These are phyloP conservation scores for Coregonus sp. DNA, from an alignment of 2,797 vertebrate species.

Conservation along the genomic window DNA sequence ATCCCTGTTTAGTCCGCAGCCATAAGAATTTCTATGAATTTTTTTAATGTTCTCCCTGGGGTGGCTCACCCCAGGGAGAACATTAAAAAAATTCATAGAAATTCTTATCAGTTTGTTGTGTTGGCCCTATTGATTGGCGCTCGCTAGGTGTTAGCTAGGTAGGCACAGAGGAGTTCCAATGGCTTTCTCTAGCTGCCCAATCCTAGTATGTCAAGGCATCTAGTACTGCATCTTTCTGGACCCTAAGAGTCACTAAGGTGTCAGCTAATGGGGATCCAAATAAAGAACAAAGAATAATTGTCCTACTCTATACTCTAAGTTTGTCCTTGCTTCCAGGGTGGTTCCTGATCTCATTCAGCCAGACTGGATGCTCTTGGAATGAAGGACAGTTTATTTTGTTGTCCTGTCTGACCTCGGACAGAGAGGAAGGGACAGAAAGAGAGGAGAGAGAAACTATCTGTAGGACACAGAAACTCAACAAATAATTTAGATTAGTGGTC, in stretches of 20 bases:
- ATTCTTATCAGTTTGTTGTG: slow-evolving; percentile 64
- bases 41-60: slow-evolving; percentile 60
- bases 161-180: slow-evolving; percentile 27
- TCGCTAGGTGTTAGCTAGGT: slow-evolving; percentile 2
- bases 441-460: slow-evolving; percentile 59
- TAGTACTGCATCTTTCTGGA: slow-evolving; percentile 13
- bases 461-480: slow-evolving; percentile 52
- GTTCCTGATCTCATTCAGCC: too few species aligned
- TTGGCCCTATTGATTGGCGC: slow-evolving; percentile 60
- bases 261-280: not conserved
- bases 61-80: slow-evolving; percentile 54
- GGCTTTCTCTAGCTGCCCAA: slow-evolving; percentile 47
- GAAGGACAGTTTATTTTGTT: slow-evolving; percentile 5
- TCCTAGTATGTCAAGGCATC: slow-evolving; percentile 40
- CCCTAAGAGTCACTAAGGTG: not conserved
- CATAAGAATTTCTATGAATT: slow-evolving; percentile 74
- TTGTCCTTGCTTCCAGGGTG: not conserved
- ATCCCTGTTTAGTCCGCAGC: slow-evolving; percentile 60
- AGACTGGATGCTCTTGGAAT: too few species aligned
- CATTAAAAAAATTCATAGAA: slow-evolving; percentile 72
- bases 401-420: slow-evolving; percentile 52
- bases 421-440: slow-evolving; percentile 29
- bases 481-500: slow-evolving; percentile 68
- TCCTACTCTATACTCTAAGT: slow-evolving; percentile 10
- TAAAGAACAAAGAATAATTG: not conserved